Percentiles rank a stretch among this genome's conserved stretches.
phyloP scores from a whole-genome alignment of 2,888 invertebrate genomes.

The Drosophila recens region DNA sequence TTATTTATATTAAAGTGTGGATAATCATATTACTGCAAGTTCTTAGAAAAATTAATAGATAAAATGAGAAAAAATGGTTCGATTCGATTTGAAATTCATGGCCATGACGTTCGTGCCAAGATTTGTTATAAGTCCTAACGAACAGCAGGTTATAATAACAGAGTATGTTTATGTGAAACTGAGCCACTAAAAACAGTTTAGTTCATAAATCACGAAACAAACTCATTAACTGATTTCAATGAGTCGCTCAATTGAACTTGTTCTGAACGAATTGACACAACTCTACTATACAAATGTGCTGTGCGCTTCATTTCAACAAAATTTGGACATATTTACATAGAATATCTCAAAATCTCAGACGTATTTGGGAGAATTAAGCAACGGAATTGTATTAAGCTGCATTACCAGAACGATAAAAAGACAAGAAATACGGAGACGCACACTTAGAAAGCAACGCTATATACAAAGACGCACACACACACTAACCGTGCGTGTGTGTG shows the following conservation, averaged over 20 bases:
- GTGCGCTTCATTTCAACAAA: constrained; percentile 23
- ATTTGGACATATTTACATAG: constrained; percentile 18
- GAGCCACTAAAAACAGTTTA: background rate
- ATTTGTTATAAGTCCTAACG: background rate
- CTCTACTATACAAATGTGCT: constrained; percentile 44
- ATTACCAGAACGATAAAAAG: constrained; percentile 9
- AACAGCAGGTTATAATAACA: background rate
- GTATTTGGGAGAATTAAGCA: constrained; percentile 6
- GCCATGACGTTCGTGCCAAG: background rate
- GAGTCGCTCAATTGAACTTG: background rate
- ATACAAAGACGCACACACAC: constrained; percentile 59
- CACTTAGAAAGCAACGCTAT: constrained; percentile 30
- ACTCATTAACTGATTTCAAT: constrained; percentile 1
- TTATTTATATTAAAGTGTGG: background rate
- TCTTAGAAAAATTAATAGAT: background rate
- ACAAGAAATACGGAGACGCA: constrained; percentile 25
- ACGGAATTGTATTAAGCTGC: background rate
- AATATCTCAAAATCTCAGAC: background rate
- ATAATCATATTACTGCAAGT: too few relatives aligned
- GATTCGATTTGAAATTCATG: background rate
- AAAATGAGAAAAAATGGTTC: background rate
- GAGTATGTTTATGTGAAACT: background rate
- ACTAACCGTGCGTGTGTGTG: constrained; percentile 42
- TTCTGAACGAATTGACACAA: constrained; percentile 9
- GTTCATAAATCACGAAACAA: background rate